Percentiles rank a stretch among this genome's conserved stretches.
Conservation (phyloP, 2,888 invertebrate genomes). For the Eucriotettix oculatus region DNA sequence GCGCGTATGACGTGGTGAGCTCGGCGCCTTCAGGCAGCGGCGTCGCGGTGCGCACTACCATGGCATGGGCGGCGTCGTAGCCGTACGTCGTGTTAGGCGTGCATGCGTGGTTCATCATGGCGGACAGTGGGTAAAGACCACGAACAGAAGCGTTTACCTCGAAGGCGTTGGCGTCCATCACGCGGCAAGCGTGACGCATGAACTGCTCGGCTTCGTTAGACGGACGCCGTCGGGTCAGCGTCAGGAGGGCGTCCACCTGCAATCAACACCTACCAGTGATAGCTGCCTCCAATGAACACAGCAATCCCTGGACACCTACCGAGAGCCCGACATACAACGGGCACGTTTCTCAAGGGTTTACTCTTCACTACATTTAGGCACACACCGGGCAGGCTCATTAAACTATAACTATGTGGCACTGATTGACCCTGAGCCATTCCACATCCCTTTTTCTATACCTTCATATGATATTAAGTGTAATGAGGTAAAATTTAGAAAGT, state of each 20-base stretch:
- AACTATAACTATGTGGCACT: no score
- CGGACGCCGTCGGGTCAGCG: background rate
- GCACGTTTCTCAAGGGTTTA: no score
- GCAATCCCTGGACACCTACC: no score
- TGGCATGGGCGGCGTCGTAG: slow-evolving; percentile 35
- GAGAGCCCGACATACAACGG: no score
- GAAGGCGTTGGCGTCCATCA: slow-evolving; percentile 51
- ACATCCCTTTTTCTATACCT: no score
- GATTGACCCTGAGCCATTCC: no score
- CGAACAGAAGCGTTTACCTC: slow-evolving; percentile 36
- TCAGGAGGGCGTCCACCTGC: background rate
- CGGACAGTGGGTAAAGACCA: slow-evolving; percentile 48
- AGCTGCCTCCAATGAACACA: no score
- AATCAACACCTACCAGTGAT: background rate
- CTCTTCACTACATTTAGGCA: no score
- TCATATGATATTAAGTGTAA: no score
- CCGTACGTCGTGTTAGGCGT: slow-evolving; percentile 46
- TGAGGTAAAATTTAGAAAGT: no score
- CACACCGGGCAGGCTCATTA: no score
- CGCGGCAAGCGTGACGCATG: slow-evolving; percentile 31
- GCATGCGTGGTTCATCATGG: slow-evolving; percentile 53
- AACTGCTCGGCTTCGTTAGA: background rate
- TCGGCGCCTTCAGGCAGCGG: slow-evolving; percentile 41
- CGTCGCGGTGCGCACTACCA: slow-evolving; percentile 41
- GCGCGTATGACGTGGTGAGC: slow-evolving; percentile 47